These are phyloP conservation scores for Poecilia gillii DNA, from an alignment of 2,797 vertebrate species.

Conservation along the genomic window DNA sequence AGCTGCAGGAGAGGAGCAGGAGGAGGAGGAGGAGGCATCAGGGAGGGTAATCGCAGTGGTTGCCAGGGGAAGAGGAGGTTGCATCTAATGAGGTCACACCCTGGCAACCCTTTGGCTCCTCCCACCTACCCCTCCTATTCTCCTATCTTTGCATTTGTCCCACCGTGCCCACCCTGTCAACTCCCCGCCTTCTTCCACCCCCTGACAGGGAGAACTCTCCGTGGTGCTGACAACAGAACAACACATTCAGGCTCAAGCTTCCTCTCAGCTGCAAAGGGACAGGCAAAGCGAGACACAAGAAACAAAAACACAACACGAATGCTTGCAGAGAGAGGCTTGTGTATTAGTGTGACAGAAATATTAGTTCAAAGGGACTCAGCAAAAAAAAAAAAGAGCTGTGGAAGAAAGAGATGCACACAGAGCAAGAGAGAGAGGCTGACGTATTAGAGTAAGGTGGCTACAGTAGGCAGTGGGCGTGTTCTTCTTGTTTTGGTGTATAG, in stretches of 20 bases:
- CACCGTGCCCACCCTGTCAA: slow-evolving; percentile 59
- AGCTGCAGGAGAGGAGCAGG: slow-evolving; percentile 48
- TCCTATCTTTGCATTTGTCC: slow-evolving; percentile 48
- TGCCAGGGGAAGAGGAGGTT: slow-evolving; percentile 75
- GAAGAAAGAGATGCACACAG: slow-evolving; percentile 49
- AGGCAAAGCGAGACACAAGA: slow-evolving; percentile 63
- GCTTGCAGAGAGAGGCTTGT: slow-evolving; percentile 46
- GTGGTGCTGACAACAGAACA: slow-evolving; percentile 80
- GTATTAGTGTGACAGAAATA: slow-evolving; percentile 34
- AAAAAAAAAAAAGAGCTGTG: slow-evolving; percentile 59
- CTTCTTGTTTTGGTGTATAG: slow-evolving; percentile 86
- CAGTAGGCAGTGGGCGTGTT: slow-evolving; percentile 84
- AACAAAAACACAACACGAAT: slow-evolving; percentile 68
- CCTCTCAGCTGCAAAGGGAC: slow-evolving; percentile 68
- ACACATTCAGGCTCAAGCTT: slow-evolving; percentile 59
- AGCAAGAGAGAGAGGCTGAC: slow-evolving; percentile 67
- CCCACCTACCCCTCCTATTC: slow-evolving; percentile 41
- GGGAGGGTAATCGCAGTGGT: slow-evolving; percentile 51
- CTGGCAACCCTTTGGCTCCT: slow-evolving; percentile 77
- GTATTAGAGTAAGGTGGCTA: slow-evolving; percentile 79
- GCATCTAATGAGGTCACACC: slow-evolving; percentile 84
- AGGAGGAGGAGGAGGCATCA: slow-evolving; percentile 27
- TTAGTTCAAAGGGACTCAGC: slow-evolving; percentile 45
- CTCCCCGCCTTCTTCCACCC: slow-evolving; percentile 35
- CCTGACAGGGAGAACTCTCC: slow-evolving; percentile 76